Conservation (phyloP, 1,140 invertebrate genomes). For the Drosophila kikkawai region DNA sequence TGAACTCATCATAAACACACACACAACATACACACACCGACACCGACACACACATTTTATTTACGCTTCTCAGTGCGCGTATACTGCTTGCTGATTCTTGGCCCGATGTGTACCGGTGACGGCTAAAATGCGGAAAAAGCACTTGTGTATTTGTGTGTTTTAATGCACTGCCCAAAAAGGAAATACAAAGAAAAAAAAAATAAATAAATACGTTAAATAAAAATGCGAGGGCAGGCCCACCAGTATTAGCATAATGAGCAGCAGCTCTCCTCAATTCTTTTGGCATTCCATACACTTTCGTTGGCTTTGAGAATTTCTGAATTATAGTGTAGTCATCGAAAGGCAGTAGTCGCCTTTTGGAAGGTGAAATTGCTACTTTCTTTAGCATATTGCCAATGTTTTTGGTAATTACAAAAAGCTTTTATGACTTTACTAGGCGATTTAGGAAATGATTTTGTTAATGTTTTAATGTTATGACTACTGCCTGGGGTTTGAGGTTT, state of each 20-base stretch:
- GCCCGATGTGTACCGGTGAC: constrained; percentile 41
- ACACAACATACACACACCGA: constrained; percentile 12
- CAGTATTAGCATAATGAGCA: constrained; percentile 46
- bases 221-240: constrained; percentile 37
- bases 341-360: not conserved
- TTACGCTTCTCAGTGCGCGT: constrained; percentile 66
- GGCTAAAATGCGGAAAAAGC: constrained; percentile 79
- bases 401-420: constrained; percentile 7
- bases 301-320: constrained; percentile 32
- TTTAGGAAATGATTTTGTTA: not conserved
- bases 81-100: constrained; percentile 60
- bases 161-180: constrained; percentile 48
- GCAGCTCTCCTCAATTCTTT: constrained; percentile 28
- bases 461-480: not conserved
- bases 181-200: not conserved
- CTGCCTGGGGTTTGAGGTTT: not conserved
- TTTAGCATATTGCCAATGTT: constrained; percentile 6
- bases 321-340: constrained; percentile 3
- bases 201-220: not conserved
- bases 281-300: constrained; percentile 30
- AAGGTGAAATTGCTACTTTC: constrained; percentile 30
- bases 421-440: not conserved
- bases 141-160: constrained; percentile 66
- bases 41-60: constrained; percentile 67
- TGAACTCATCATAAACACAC: constrained; percentile 79